Percentiles rank a stretch among this genome's conserved stretches.
Conservation (phyloP, 2,888 invertebrate species). For the Hyposoter dolosus region DNA sequence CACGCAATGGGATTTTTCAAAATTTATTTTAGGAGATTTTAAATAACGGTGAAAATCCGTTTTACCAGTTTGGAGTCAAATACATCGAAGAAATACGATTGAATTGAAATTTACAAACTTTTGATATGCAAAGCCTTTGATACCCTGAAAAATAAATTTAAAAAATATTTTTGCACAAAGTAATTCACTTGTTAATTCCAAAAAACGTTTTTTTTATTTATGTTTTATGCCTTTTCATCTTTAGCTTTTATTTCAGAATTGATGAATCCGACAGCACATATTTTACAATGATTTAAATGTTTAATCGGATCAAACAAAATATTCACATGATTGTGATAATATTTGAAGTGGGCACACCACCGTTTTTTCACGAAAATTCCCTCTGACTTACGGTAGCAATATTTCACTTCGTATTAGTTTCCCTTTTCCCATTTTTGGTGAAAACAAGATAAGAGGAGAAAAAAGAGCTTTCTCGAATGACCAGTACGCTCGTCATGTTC, state of each 20-base stretch:
- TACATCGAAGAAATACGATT: background rate
- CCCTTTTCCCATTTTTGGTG: background rate
- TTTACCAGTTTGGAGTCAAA: background rate
- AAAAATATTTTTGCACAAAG: background rate
- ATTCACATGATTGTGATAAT: background rate
- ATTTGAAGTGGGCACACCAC: background rate
- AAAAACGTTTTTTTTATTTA: background rate
- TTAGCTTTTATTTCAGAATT: too few species aligned
- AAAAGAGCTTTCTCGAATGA: background rate
- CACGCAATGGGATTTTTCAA: background rate
- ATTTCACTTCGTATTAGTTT: background rate
- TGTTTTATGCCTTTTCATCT: background rate
- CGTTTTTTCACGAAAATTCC: background rate
- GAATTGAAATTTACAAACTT: background rate
- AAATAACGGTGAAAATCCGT: background rate
- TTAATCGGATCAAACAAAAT: background rate
- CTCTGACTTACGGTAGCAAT: too few species aligned
- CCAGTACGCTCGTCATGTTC: background rate
- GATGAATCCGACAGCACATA: background rate
- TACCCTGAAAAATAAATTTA: background rate
- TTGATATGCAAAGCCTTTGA: background rate
- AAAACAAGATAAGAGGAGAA: background rate
- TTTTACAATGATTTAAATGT: background rate
- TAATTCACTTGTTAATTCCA: background rate
- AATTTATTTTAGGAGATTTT: background rate